Percentiles rank a stretch among this genome's conserved stretches.
Evolutionary conservation across 2,888 invertebrate species (phyloP).

Genomic region (Synanthedon myopaeformis): DNA sequence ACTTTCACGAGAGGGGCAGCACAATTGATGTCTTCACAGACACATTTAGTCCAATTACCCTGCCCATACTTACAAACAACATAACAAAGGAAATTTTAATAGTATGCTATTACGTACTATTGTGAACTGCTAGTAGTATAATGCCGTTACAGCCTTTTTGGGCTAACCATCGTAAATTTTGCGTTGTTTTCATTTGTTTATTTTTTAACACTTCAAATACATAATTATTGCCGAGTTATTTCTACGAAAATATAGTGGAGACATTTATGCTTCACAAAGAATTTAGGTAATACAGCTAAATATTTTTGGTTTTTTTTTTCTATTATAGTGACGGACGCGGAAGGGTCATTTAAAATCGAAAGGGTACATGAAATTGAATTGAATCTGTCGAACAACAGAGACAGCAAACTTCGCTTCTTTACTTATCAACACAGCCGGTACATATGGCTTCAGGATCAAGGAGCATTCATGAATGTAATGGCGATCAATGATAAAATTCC

Average conservation of each 20-base stretch:
- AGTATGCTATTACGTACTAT: too few relatives aligned
- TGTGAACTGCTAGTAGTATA: too few relatives aligned
- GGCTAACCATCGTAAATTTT: too few relatives aligned
- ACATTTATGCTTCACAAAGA: not conserved
- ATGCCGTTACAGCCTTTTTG: too few relatives aligned
- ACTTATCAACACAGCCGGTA: conserved; percentile 68
- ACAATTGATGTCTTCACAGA: too few relatives aligned
- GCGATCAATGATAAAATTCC: conserved; percentile 60
- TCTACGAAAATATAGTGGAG: not conserved
- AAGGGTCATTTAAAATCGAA: conserved; percentile 53
- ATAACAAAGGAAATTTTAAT: too few relatives aligned
- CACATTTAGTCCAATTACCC: too few relatives aligned
- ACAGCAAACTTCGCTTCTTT: conserved; percentile 63
- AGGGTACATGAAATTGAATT: conserved; percentile 50
- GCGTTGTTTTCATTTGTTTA: too few relatives aligned
- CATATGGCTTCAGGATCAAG: conserved; percentile 64
- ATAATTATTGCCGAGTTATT: too few relatives aligned
- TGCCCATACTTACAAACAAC: too few relatives aligned
- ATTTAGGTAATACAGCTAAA: not conserved
- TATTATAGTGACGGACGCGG: conserved; percentile 57
- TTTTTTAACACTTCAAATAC: too few relatives aligned
- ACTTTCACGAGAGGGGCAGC: too few relatives aligned
- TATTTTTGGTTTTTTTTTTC: not conserved
- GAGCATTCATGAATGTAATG: conserved; percentile 57
- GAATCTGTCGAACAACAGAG: conserved; percentile 49